Base-by-base conservation (phyloP, 1,140 invertebrate species). In the Aphidius ervi region DNA sequence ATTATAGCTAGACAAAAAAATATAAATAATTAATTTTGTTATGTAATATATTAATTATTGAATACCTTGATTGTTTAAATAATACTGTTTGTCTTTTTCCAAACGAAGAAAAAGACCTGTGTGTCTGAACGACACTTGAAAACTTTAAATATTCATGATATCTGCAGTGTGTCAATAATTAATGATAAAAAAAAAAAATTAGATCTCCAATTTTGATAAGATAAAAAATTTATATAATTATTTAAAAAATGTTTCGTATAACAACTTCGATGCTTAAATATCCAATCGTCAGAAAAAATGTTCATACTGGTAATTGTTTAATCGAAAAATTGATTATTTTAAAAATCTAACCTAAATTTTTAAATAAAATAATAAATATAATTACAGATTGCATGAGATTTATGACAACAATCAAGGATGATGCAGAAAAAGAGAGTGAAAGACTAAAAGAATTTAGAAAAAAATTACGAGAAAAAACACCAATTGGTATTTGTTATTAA, bases 391-490 rank as follows among this genome's bases (percentile, higher is more conserved):
- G 23, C 42, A 58, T 57, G 48, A 63, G 56, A 20, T 69, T 66
- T 62, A 68, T 68, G 8, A 64, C 72, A 41, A 69, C 70, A 8
- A 54, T 64, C 6, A 61, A 65, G 40, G 59, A 66, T 9, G 68
- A 68, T 42, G 58, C 59, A 42, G 58, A 61, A 45, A 62, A 59
- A 10, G 77, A 76, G 58, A 78, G 72, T 63, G 45, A 61, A 16
- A 71, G 78, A 64, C 58, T 80, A 9, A 67, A 73, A 50, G 75
- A 80, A 65, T 80, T 80, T 59, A 69, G 74, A 49, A 76, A 80
- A 56, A 81, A 81, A 63, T 69, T 81, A 50, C 66, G 77, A 50
- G 75, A 78, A 67, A 72, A 65, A 41, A 70, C 76, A 9, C 73
- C 79, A 5, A 73, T 80, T 67, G 76, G 79, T 81, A 72, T 23